phyloP scores from a whole-genome alignment of 2,113 vertebrate species.

The Nannobrachium achirus region DNA sequence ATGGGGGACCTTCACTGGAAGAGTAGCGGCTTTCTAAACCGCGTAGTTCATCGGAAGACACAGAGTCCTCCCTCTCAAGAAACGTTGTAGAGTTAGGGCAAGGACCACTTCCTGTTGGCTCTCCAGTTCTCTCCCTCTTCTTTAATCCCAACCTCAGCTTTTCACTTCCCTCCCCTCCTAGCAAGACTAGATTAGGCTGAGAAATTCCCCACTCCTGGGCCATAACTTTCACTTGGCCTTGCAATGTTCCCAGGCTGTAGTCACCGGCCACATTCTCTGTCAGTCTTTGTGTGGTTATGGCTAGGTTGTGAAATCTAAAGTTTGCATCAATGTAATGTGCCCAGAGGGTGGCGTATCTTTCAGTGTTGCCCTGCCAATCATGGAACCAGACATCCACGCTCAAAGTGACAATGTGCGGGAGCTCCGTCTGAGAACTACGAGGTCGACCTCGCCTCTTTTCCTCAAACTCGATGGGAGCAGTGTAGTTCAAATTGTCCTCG shows the following conservation, averaged over 20 bases:
- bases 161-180: constrained; percentile 56
- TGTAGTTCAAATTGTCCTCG: constrained; percentile 37
- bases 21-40: background rate
- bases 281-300: constrained; percentile 65
- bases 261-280: constrained; percentile 35
- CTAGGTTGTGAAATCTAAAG: constrained; percentile 68
- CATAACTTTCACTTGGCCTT: constrained; percentile 59
- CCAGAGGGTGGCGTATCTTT: constrained; percentile 72
- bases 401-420: constrained; percentile 57
- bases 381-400: constrained; percentile 78
- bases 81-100: constrained; percentile 66
- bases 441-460: constrained; percentile 9
- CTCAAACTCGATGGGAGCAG: constrained; percentile 57
- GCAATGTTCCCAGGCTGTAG: constrained; percentile 31
- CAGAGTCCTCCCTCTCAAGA: constrained; percentile 54
- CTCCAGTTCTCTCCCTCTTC: constrained; percentile 27
- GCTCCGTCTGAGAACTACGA: constrained; percentile 12
- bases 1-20: constrained; percentile 32
- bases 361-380: constrained; percentile 54
- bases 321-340: constrained; percentile 72
- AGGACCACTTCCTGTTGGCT: constrained; percentile 20
- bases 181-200: constrained; percentile 54
- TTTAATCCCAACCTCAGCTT: background rate
- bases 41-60: constrained; percentile 34
- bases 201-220: constrained; percentile 76